Base-by-base conservation (phyloP, 92 coral and sea anemone species). In the Zoanthus gigantus region DNA sequence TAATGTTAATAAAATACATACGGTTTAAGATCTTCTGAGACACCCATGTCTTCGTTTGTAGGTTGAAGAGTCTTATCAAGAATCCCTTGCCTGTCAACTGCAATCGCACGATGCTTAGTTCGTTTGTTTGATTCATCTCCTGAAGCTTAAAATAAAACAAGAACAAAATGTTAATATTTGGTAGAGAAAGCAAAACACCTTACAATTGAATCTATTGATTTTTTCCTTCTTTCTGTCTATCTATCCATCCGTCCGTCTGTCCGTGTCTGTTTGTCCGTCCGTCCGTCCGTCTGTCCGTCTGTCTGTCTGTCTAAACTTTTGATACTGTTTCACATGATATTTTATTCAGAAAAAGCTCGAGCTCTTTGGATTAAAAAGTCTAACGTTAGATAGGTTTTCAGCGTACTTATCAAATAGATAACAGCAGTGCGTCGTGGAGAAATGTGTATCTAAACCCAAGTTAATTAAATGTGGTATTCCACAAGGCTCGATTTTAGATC, bases 31-130 rank as follows among this genome's bases (percentile, higher is more conserved):
- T 57, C 15, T 13, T 9, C 9, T 13, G 34, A 9, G 31, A 14
- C 81, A 14, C 23, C 45, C 10, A 23, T 32, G 58, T 57, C 67
- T 76, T 76, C 81, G 16, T 29, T 76, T 76, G 81, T 23, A 23
- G 46, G 11, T 57, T 52, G 45, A 29, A 76, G 81, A 52, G 48
- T 76, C 23, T 52, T 76, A 11, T 29, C 74, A 65, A 79, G 61
- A 9, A 44, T 73, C n/a, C 18, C 15, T n/a, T 66, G 46, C 5
- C 13, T 69, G 60, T 47, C 57, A 48, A 3, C 11, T 37, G 42
- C 42, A 37, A 37, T 37, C 9, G 85, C 7, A 13, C 12, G 0
- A 44, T 11, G 3, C 15, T n/a, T 32, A 5, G 42, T 44, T 17
- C 16, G 9, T 9, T 18, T 46, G 66, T 10, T 14, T 8, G 61